A percentile compares a stretch with the other conserved stretches of the same genome.
Conservation (phyloP, 2,113 vertebrate species). For the Gymnobelideus leadbeateri region DNA sequence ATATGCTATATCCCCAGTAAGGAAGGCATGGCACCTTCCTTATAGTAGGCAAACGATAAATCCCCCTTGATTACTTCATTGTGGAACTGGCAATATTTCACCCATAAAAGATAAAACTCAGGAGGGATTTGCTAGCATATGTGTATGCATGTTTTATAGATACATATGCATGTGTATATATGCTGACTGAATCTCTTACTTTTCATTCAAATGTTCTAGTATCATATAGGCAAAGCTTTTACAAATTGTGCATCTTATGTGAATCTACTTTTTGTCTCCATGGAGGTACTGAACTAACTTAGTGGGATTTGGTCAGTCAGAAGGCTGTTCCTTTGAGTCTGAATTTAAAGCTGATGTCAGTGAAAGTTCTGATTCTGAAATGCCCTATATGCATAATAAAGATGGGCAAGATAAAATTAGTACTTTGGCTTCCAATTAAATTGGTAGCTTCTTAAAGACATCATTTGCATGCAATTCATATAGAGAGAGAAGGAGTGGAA, state of each 20-base stretch:
- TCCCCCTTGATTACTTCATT: not conserved
- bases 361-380: slow-evolving; percentile 40
- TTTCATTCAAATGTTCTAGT: slow-evolving; percentile 45
- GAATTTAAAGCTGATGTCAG: slow-evolving; percentile 13
- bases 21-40: not conserved
- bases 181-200: slow-evolving; percentile 12
- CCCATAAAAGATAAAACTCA: not conserved
- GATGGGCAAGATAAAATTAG: not conserved
- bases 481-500: not conserved
- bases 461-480: not conserved
- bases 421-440: slow-evolving; percentile 8
- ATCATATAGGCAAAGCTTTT: not conserved
- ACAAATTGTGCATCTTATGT: not conserved
- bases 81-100: not conserved
- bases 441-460: not conserved
- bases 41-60: not conserved
- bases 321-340: slow-evolving; percentile 19
- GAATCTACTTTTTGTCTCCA: not conserved
- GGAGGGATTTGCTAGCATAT: not conserved
- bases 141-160: not conserved
- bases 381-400: not conserved
- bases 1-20: not conserved
- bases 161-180: slow-evolving; percentile 38
- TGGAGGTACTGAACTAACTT: not conserved
- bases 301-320: not conserved